Conservation (phyloP, 2,113 vertebrate genomes). For the Henicopernis longicauda region DNA sequence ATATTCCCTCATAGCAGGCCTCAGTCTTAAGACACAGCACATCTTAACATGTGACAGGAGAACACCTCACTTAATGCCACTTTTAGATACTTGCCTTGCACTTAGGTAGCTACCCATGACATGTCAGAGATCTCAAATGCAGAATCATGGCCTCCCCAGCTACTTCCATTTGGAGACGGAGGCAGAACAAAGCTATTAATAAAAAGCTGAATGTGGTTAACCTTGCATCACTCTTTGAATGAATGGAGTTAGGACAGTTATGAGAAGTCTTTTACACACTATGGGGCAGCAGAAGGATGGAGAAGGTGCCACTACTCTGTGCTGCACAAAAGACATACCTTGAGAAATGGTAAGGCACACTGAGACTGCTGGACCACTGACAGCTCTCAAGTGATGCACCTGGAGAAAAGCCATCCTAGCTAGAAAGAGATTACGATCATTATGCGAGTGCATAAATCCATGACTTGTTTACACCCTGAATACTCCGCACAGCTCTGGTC, state of each 20-base stretch:
- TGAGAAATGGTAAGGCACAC: not conserved
- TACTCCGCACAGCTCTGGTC: not conserved
- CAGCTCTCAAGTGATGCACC: not conserved
- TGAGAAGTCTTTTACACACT: not conserved
- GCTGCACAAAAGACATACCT: not conserved
- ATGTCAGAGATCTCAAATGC: not conserved
- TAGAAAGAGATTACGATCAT: not conserved
- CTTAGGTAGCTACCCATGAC: not conserved
- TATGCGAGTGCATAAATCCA: not conserved
- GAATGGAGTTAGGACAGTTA: not conserved
- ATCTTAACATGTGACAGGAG: not conserved
- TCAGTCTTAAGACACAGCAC: not conserved
- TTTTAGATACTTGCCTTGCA: not conserved
- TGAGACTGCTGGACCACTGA: not conserved
- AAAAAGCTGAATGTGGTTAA: not conserved
- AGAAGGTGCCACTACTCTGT: not conserved
- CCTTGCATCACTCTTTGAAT: not conserved
- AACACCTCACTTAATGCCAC: not conserved
- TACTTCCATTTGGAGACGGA: not conserved
- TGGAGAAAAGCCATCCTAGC: not conserved
- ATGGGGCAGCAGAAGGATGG: not conserved
- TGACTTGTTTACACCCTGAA: not conserved
- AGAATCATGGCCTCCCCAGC: not conserved
- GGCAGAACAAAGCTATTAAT: not conserved
- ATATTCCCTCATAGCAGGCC: not conserved